phyloP scores from a whole-genome alignment of 2,797 vertebrate species.

The Tangara arthus region DNA sequence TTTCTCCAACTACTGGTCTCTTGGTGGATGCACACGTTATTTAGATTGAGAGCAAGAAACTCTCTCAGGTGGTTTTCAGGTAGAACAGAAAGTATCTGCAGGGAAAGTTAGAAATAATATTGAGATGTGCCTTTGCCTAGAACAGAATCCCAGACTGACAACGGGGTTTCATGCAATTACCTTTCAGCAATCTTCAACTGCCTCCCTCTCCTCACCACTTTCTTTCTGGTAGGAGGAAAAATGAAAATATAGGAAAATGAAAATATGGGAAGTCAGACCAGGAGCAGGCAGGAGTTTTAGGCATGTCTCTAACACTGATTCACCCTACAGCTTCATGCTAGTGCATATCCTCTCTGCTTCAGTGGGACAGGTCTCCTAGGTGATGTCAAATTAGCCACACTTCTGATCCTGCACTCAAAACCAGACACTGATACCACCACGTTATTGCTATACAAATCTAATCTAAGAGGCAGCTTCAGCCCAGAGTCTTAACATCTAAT shows the following conservation, averaged over 20 bases:
- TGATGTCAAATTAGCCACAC: background rate
- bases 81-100: background rate
- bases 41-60: background rate
- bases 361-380: background rate
- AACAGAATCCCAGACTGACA: background rate
- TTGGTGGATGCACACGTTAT: background rate
- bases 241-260: background rate
- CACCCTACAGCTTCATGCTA: background rate
- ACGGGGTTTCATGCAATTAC: background rate
- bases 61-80: background rate
- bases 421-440: background rate
- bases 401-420: background rate
- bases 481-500: background rate
- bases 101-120: conserved; percentile 10
- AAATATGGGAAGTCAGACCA: background rate
- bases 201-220: background rate
- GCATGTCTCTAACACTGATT: background rate
- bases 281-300: background rate
- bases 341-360: background rate
- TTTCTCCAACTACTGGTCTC: background rate
- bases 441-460: background rate
- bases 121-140: background rate
- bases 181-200: background rate
- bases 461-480: background rate
- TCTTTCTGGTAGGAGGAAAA: background rate